Evolutionary conservation across 2,113 vertebrate species (phyloP), one percentile per base, ranked within the genome.

Genomic region (Nothoprocta perdicaria): DNA sequence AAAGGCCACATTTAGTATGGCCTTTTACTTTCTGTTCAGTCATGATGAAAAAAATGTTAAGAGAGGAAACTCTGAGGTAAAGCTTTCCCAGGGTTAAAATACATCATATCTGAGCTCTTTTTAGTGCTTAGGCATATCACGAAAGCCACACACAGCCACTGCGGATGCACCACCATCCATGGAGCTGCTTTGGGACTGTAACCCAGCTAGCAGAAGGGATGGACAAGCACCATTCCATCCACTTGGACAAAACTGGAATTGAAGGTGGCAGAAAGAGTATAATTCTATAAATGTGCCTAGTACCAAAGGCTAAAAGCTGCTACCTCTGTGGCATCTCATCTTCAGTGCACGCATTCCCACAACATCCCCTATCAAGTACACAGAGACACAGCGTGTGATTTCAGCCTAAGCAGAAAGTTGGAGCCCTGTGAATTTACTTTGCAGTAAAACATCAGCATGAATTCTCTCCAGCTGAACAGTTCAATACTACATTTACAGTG

Each of bases 61-160:
- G 8, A 4, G 41, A 57, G 4, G n/a, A 71, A 86, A 80, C 10
- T 5, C 57, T 57, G 4, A 0, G 21, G 12, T 69, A 5, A 75
- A 40, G 14, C 14, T 63, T 69, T 69, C 41, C 43, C 22, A 38
- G 3, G 22, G 46, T 55, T 76, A 71, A 77, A 45, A 62, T 40
- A 0, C 5, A 62, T 26, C 6, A 22, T 13, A 6, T 2, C 35
- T 6, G 8, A 66, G 3, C 15, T 73, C 8, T 14, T 48, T 4
- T 29, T 0, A 23, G 22, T 12, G 48, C 15, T 66, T 46, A 13
- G 40, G 29, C 35, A 10, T 3, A 35, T 6, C 1, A 1, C 3
- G 21, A 33, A 53, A 69, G 14, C 3, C 45, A 69, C 19, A 29
- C 19, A 2, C 61, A 48, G n/a, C 14, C 24, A 2, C 0, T 15